Percentiles rank a stretch among this genome's conserved stretches.
Evolutionary conservation across 2,113 vertebrate species (phyloP).

Genomic region (Silurus glanis): DNA sequence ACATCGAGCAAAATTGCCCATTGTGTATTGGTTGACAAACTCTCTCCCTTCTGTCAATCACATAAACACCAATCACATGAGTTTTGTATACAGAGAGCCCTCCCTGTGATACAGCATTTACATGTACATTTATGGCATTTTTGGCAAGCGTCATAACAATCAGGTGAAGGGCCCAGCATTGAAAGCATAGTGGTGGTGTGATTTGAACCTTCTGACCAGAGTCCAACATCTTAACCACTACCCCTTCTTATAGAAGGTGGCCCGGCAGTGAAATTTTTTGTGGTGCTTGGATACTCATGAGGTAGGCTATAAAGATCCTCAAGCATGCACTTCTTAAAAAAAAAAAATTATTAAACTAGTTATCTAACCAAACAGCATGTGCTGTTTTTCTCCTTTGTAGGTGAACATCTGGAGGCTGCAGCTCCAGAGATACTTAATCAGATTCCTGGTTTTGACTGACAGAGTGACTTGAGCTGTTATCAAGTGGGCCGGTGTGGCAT

Average conservation of each 20-base stretch:
- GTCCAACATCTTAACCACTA: no score
- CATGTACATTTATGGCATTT: no score
- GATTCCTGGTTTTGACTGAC: slow-evolving; percentile 44
- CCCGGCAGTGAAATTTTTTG: no score
- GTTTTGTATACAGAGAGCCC: not conserved
- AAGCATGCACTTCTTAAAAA: slow-evolving; percentile 13
- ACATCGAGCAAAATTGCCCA: not conserved
- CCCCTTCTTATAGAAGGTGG: no score
- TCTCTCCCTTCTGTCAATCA: not conserved
- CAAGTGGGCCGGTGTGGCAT: not conserved
- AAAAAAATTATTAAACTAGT: not conserved
- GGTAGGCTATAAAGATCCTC: no score
- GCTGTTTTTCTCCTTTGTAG: slow-evolving; percentile 8
- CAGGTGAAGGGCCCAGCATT: no score
- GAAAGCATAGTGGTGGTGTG: no score
- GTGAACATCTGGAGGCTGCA: slow-evolving; percentile 1
- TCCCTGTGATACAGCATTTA: no score
- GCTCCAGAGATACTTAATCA: slow-evolving; percentile 31
- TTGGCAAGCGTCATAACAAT: no score
- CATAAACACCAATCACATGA: not conserved
- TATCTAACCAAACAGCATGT: not conserved
- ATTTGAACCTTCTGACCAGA: no score
- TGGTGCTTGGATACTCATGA: no score
- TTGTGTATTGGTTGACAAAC: not conserved
- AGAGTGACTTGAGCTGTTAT: slow-evolving; percentile 27